These are phyloP conservation scores for Sakesphorus luctuosus DNA, from an alignment of 2,113 vertebrate species.

Conservation along the genomic window DNA sequence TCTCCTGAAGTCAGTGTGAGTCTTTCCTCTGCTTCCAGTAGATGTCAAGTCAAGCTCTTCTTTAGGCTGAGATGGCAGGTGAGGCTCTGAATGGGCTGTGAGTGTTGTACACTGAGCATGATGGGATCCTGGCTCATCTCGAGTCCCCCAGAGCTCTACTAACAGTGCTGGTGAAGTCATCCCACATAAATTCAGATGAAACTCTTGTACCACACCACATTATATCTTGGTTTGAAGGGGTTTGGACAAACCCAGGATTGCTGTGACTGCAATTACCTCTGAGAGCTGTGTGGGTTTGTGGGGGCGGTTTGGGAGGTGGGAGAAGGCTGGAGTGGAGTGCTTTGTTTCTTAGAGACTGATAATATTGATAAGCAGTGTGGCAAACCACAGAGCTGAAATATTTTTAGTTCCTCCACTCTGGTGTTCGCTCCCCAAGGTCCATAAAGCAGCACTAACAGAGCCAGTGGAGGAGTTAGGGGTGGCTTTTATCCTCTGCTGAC, in stretches of 20 bases:
- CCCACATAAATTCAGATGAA: background rate
- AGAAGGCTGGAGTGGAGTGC: background rate
- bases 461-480: background rate
- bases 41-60: background rate
- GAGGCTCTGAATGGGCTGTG: background rate
- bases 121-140: background rate
- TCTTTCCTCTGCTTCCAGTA: background rate
- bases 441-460: background rate
- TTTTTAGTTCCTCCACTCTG: background rate
- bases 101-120: background rate
- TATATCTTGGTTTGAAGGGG: background rate
- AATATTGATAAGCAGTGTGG: fast-evolving
- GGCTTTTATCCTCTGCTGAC: background rate
- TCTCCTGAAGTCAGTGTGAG: background rate
- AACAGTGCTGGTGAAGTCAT: background rate
- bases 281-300: background rate
- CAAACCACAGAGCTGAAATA: fast-evolving
- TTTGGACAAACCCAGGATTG: background rate
- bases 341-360: background rate
- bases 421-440: background rate
- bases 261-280: background rate
- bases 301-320: background rate
- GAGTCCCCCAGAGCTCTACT: background rate
- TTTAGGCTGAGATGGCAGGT: background rate
- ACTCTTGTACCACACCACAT: background rate